These are phyloP conservation scores for Melanotaenia parkinsoni DNA, from an alignment of 2,797 vertebrate genomes.

Conservation along the genomic window DNA sequence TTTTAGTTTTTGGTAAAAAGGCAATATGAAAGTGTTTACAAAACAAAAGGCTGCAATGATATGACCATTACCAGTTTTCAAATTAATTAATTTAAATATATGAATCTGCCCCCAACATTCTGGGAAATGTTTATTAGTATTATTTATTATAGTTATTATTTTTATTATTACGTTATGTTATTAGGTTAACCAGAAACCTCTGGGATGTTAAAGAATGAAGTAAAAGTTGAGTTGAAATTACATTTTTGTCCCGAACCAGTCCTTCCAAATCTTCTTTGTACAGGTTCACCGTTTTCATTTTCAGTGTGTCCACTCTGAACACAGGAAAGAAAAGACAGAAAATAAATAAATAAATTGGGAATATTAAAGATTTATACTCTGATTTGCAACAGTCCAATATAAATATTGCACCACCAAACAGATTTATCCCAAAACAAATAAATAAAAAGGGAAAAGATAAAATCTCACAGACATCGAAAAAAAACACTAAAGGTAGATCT, in stretches of 20 bases:
- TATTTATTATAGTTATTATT: too few relatives aligned
- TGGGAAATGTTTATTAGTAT: too few relatives aligned
- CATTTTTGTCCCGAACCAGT: constrained; percentile 77
- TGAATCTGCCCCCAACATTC: too few relatives aligned
- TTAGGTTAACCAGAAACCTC: not conserved
- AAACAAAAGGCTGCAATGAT: too few relatives aligned
- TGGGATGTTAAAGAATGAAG: not conserved
- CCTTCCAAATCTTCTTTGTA: constrained; percentile 54
- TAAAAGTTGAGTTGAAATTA: constrained; percentile 30
- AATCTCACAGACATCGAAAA: not conserved
- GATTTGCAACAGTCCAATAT: not conserved
- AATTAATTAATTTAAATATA: too few relatives aligned
- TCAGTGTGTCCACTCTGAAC: constrained; percentile 83
- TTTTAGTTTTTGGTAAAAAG: too few relatives aligned
- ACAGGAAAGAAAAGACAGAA: not conserved
- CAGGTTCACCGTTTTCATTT: constrained; percentile 68
- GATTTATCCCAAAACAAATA: not conserved
- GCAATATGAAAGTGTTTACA: too few relatives aligned
- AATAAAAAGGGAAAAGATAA: not conserved
- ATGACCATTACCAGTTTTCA: too few relatives aligned
- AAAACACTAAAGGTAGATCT: not conserved
- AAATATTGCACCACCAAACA: too few relatives aligned
- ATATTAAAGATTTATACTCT: not conserved
- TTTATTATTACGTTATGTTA: too few relatives aligned
- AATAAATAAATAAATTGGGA: not conserved